phyloP scores from a whole-genome alignment of 2,888 invertebrate species.

The Drosophila melanocephala region DNA sequence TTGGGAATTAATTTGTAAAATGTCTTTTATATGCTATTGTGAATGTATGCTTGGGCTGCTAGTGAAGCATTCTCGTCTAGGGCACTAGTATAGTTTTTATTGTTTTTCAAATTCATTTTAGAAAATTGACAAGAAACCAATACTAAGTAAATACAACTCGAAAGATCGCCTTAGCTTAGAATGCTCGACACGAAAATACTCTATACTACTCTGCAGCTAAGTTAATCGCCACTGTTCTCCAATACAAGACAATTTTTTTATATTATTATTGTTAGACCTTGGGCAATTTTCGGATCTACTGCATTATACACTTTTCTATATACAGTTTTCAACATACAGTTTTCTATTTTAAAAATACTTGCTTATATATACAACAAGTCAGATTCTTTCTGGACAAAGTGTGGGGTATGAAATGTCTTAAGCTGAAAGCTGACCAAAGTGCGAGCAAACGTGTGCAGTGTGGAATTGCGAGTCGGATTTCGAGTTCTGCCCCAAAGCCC shows the following conservation, averaged over 20 bases:
- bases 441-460: constrained; percentile 17
- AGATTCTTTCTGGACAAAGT: not conserved
- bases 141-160: constrained; percentile 16
- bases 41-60: not conserved
- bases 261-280: not conserved
- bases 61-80: not conserved
- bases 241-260: not conserved
- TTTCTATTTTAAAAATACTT: not conserved
- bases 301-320: no score
- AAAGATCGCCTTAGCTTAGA: not conserved
- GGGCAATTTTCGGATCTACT: not conserved
- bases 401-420: constrained; percentile 1
- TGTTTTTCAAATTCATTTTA: constrained; percentile 14
- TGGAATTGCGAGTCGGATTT: constrained; percentile 20
- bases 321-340: not conserved
- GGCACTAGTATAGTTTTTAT: not conserved
- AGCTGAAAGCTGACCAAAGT: constrained; percentile 29
- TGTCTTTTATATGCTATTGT: not conserved
- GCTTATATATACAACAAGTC: not conserved
- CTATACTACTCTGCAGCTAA: not conserved
- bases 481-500: constrained; percentile 38
- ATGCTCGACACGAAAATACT: constrained; percentile 1
- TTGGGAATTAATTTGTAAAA: not conserved
- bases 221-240: not conserved
- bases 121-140: not conserved